A percentile compares a stretch with the other conserved stretches of the same genome.
Evolutionary conservation across 2,113 vertebrate genomes (phyloP).

Genomic region (Octodon degus): DNA sequence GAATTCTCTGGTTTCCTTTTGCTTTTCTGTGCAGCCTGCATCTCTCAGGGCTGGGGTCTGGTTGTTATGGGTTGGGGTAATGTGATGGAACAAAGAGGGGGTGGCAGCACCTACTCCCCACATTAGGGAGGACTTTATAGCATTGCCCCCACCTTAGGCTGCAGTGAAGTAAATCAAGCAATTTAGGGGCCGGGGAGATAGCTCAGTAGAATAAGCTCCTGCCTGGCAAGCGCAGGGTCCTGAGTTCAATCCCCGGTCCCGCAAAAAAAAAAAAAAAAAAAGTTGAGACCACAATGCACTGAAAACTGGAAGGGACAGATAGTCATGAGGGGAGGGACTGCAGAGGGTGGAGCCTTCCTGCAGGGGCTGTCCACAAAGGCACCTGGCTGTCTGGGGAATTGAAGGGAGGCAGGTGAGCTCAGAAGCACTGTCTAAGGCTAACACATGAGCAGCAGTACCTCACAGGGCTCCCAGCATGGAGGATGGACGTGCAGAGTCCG

Average conservation of each 20-base stretch:
- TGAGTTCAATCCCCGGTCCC: too few relatives aligned
- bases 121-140: background rate
- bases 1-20: background rate
- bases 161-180: background rate
- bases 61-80: background rate
- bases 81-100: background rate
- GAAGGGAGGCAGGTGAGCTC: background rate
- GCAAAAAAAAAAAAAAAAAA: too few relatives aligned
- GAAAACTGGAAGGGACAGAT: background rate
- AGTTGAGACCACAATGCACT: background rate
- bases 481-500: background rate
- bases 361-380: background rate
- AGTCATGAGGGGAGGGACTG: fast-evolving
- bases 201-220: too few relatives aligned
- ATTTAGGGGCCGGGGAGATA: too few relatives aligned
- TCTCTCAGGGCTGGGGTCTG: background rate
- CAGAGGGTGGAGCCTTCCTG: too few relatives aligned
- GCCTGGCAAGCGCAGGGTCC: too few relatives aligned
- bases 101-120: background rate
- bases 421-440: too few relatives aligned
- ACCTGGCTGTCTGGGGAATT: background rate
- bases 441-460: background rate
- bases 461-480: background rate
- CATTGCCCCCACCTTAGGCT: background rate
- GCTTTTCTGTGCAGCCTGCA: background rate